Percentiles rank a stretch among this genome's conserved stretches.
These are phyloP conservation scores for Panagrolaimus sp. DNA, from an alignment of 1,140 invertebrate species.

Conservation along the genomic window DNA sequence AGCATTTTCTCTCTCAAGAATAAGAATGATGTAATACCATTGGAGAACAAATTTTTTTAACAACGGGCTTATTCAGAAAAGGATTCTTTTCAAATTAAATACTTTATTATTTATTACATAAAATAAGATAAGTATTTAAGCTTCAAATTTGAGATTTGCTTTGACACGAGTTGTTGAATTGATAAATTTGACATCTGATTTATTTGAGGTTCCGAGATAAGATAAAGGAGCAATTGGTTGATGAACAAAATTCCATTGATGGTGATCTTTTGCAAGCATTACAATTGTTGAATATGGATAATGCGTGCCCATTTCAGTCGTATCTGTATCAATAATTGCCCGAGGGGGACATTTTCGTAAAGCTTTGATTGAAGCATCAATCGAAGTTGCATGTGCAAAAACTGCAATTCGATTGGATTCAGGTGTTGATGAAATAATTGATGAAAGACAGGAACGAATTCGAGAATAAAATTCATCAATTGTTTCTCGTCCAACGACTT, in stretches of 20 bases:
- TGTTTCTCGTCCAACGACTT: constrained; percentile 32
- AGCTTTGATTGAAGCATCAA: constrained; percentile 41
- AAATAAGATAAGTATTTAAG: too few species aligned
- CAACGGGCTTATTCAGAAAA: too few species aligned
- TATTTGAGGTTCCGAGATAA: constrained; percentile 28
- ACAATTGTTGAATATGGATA: constrained; percentile 25
- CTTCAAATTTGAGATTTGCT: too few species aligned
- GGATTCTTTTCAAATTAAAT: too few species aligned
- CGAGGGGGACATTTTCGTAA: constrained; percentile 70
- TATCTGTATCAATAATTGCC: constrained; percentile 52
- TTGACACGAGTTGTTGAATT: constrained; percentile 23
- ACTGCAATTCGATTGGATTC: constrained; percentile 69
- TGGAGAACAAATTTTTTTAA: too few species aligned
- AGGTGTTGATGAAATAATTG: constrained; percentile 57
- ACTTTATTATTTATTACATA: too few species aligned
- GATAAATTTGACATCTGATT: constrained; percentile 26
- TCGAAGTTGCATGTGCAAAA: constrained; percentile 64
- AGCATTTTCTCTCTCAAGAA: too few species aligned
- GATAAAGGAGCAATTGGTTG: constrained; percentile 24
- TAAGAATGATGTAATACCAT: too few species aligned
- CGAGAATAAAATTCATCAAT: constrained; percentile 71
- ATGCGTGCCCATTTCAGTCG: constrained; percentile 25
- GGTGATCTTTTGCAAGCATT: constrained; percentile 20
- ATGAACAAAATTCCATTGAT: constrained; percentile 29
- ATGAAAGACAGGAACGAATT: constrained; percentile 54